phyloP scores from a whole-genome alignment of 2,113 vertebrate genomes.

The Nothoprocta perdicaria region DNA sequence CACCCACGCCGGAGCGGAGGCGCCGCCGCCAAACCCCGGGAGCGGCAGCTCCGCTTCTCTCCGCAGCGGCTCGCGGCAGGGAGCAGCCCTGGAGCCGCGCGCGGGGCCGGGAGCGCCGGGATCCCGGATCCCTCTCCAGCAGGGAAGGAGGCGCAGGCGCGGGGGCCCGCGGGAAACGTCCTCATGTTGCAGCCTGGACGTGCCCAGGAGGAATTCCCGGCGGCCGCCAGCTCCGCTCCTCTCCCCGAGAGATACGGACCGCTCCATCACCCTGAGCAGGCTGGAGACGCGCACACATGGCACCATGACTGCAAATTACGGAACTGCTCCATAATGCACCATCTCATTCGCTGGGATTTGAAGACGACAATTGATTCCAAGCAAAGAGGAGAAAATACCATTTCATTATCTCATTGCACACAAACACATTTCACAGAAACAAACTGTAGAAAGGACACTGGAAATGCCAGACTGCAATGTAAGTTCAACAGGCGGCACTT shows the following conservation, averaged over 20 bases:
- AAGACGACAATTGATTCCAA: background rate
- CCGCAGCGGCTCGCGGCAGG: too few relatives aligned
- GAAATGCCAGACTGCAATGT: background rate
- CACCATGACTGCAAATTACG: accelerated
- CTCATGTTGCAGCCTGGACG: background rate
- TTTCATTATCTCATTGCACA: background rate
- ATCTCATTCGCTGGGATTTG: background rate
- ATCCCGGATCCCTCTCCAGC: too few relatives aligned
- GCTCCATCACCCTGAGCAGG: background rate
- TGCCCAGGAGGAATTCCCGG: background rate
- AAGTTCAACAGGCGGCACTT: background rate
- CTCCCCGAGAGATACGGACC: background rate
- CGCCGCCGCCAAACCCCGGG: too few relatives aligned
- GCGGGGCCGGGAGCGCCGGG: too few relatives aligned
- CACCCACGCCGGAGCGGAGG: too few relatives aligned
- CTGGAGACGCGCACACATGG: background rate
- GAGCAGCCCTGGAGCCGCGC: too few relatives aligned
- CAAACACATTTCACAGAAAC: background rate
- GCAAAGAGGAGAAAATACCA: background rate
- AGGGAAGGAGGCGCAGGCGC: too few relatives aligned
- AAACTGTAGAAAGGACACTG: background rate
- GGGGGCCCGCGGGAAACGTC: too few relatives aligned
- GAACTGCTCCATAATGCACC: background rate
- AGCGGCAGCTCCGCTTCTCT: too few relatives aligned
- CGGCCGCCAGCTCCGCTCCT: background rate